These are phyloP conservation scores for Troilus luridus DNA, from an alignment of 2,888 invertebrate species.

Conservation along the genomic window DNA sequence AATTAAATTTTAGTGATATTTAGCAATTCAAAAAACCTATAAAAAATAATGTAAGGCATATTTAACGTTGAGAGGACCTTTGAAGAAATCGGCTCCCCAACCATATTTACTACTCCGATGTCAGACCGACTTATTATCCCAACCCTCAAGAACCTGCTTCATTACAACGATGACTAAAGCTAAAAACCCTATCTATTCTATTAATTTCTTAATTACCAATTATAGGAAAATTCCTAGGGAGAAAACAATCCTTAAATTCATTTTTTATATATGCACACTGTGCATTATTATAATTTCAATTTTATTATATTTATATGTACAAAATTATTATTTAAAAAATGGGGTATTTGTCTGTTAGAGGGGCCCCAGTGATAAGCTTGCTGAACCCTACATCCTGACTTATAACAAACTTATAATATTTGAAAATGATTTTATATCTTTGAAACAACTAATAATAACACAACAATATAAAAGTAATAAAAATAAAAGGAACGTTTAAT, in stretches of 20 bases:
- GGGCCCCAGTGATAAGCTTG: no score
- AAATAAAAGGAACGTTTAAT: no score
- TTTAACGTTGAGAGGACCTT: background rate
- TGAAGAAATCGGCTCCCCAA: background rate
- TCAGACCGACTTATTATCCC: slow-evolving; percentile 4
- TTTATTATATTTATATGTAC: no score
- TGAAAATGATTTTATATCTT: no score
- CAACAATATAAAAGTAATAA: no score
- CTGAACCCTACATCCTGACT: no score
- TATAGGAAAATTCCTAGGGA: background rate
- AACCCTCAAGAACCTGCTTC: slow-evolving; percentile 1
- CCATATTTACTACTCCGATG: slow-evolving; percentile 2
- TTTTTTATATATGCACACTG: background rate
- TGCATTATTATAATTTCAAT: no score
- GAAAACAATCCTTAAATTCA: background rate
- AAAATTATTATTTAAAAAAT: no score
- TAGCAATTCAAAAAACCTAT: background rate
- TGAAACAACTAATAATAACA: no score
- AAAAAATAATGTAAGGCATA: background rate
- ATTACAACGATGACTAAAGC: slow-evolving; percentile 8
- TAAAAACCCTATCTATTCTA: background rate
- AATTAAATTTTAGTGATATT: no score
- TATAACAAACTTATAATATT: no score
- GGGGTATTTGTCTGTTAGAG: no score
- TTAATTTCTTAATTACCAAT: background rate